Base-by-base conservation (phyloP, 2,797 vertebrate species). In the Brachymystax lenok region DNA sequence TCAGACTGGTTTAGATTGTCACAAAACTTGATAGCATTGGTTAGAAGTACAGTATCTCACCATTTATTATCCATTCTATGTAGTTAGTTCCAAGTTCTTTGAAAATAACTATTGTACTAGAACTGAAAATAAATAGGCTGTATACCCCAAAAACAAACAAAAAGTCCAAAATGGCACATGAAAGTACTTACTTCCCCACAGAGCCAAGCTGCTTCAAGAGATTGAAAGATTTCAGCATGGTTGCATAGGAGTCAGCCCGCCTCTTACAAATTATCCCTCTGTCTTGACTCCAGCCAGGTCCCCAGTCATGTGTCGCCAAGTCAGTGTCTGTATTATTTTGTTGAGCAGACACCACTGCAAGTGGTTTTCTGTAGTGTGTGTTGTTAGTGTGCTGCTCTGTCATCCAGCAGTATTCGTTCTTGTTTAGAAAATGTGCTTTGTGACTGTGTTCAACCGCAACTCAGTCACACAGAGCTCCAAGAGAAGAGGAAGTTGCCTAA, bases 161-260 rank as follows among this genome's bases (percentile, higher is more conserved):
- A 13, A 24, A 40, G 16, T 46, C 17, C 8, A 69, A 24, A 52
- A 16, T 28, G 14, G 6, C 21, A 75, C 16, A 52, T 52, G 76
- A 80, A 79, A 87, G 67, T 40, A 90, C 91, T 92, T 90, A 90
- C 92, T 86, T 93, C 86, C 86, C 69, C 4, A 80, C 66, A 59
- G 89, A 92, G 83, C 92, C 86, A 59, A 94, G 66, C 85, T 92
- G 93, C 86, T 93, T 94, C 78, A 95, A 85, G 85, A 93, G 90
- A 85, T 87, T 94, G 80, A 95, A 82, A 82, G 92, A 93, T 72
- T 93, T 94, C 35, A 95, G 90, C 91, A 94, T 93, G 77, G 77
- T 88, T 79, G 70, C 82, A 71, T 79, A 46, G 59, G 74, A 79
- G 72, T 83, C 83, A 30, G 52, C 79, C 2, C 30, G 54, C 73